Evolutionary conservation across 92 coral and sea anemone genomes (phyloP), one percentile per base, ranked within the genome.

Genomic region (Epizoanthus ramosus): DNA sequence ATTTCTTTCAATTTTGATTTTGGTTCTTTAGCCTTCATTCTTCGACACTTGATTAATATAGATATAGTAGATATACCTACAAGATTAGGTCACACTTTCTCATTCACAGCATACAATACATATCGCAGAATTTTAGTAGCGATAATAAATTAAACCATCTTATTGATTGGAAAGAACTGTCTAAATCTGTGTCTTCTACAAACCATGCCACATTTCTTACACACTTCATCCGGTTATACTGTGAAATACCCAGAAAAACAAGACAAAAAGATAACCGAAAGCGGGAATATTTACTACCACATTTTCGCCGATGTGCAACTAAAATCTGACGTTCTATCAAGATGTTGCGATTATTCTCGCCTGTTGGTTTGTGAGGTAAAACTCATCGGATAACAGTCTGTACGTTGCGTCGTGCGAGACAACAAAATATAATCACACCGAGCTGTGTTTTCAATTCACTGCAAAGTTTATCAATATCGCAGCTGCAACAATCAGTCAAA

Each of bases 1-100:
- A 77, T 77, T 61, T 77, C 82, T 21, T 77, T 19, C 63, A 41
- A 60, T 77, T 61, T 77, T 21, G 22, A 72, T 39, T 22, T 16
- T 57, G 41, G 17, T 18, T 63, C 56, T 22, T 76, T 68, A 8
- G 35, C 4, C 43, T 60, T 61, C 35, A 37, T 61, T 61, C 52
- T 75, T 25, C 37, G 17, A 24, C 19, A 45, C 33, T 8, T 19
- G 24, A 57, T 25, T 56, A n/a, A 15, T n/a, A 75, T 57, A 41
- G 5, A 41, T 47, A 47, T 47, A 47, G 1, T 47, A 47, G 1
- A 47, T 47, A 47, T 47, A 9, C 2, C 12, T 15, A 9, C 54
- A 8, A 37, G 14, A 8, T 47, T 47, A 47, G 15, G 2, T 47
- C 54, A 47, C 14, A 8, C 54, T 8, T 47, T 47, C 54, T 47